Evolutionary conservation across 2,113 vertebrate genomes (phyloP), one percentile per base, ranked within the genome.

Genomic region (Meles meles): DNA sequence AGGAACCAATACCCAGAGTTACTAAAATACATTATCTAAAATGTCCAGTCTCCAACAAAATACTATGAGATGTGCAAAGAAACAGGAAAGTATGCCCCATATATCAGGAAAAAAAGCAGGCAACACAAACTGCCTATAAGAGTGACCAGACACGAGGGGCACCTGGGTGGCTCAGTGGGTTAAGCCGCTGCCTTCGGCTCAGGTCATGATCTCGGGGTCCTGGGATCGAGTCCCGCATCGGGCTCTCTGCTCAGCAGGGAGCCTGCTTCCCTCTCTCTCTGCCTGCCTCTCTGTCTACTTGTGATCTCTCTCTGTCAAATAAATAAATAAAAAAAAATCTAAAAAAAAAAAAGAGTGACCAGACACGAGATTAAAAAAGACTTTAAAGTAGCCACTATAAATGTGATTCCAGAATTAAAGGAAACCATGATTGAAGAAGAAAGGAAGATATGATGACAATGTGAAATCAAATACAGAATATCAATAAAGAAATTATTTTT

Each of bases 11-110:
- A 85, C 12, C 49, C 25, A 82, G 39, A 90, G 25, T 27, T 85
- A 23, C 23, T 93, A 67, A 18, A 74, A 82, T 74, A 27, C 59
- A 92, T 92, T 92, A 94, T 82, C 55, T 84, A 92, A 94, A 82
- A 97, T 86, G 39, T 59, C 7, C 55, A 55, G 55, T 79, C 95
- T 94, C 47, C 71, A 93, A 59, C 34, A 80, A 88, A 84, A 87
- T 65, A 34, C 31, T 71, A 81, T 74, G 15, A 90, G 17, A 86
- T 76, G 42, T 90, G 14, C 59, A 95, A 88, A 84, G 65, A 67
- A 92, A 91, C 31, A 69, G 74, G n/a, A 69, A 88, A 42, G 23
- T 57, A 91, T 84, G 69, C 79, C 37, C n/a, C 31, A 92, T 29
- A 52, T 11, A 61, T n/a, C 29, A 92, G 31, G 27, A 8, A 65